phyloP scores from a whole-genome alignment of 2,113 vertebrate genomes.

The Xyrauchen texanus region DNA sequence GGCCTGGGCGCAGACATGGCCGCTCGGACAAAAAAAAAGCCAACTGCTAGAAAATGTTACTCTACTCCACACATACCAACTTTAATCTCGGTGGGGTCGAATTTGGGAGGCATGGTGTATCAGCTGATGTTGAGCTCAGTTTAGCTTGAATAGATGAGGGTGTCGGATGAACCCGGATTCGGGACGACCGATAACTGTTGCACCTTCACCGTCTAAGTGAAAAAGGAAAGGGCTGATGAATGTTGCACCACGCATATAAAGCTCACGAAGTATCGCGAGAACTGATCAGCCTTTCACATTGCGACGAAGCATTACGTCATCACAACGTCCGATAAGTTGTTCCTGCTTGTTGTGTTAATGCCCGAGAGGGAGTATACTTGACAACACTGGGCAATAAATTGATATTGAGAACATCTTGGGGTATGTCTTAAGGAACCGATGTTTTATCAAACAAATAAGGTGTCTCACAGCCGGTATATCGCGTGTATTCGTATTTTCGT shows the following conservation, averaged over 20 bases:
- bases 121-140: constrained; percentile 61
- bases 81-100: constrained; percentile 94
- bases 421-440: not conserved
- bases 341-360: not conserved
- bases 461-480: not conserved
- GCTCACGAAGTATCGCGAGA: constrained; percentile 68
- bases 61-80: constrained; percentile 81
- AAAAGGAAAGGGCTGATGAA: rapidly evolving
- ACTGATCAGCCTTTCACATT: not conserved
- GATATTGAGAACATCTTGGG: not conserved
- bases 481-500: not conserved
- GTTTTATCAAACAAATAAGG: not conserved
- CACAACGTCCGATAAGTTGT: constrained; percentile 21
- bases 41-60: constrained; percentile 6
- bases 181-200: constrained; percentile 66
- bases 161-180: constrained; percentile 65
- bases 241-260: constrained; percentile 36
- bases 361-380: not conserved
- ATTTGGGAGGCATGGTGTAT: constrained; percentile 90
- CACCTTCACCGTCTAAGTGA: constrained; percentile 65
- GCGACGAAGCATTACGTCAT: not conserved
- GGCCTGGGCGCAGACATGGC: constrained; percentile 4
- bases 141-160: constrained; percentile 70
- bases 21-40: not conserved
- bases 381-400: not conserved